Conservation (phyloP, 2,888 invertebrate species). For the Cantharis rufa region DNA sequence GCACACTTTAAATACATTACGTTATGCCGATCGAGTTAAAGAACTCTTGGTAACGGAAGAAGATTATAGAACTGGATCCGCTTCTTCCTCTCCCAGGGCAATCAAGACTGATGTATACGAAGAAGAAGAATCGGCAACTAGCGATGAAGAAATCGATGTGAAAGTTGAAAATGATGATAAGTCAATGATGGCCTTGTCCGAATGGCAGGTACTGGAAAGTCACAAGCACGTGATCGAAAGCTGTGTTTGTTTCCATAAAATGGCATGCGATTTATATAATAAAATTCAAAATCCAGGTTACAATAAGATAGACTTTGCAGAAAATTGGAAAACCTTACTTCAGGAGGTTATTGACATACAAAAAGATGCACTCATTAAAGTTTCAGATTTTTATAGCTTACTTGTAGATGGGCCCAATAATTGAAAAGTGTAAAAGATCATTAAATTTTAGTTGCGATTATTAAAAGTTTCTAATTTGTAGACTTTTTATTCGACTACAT, state of each 20-base stretch:
- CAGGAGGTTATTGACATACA: constrained; percentile 50
- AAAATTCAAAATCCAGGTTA: constrained; percentile 89
- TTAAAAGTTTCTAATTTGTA: background rate
- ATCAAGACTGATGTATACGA: background rate
- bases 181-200: constrained; percentile 84
- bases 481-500: background rate
- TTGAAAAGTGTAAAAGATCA: background rate
- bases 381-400: constrained; percentile 46
- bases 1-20: constrained; percentile 94
- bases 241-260: constrained; percentile 72
- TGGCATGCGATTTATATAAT: constrained; percentile 74
- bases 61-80: background rate
- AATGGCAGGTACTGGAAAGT: constrained; percentile 89
- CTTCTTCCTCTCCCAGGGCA: background rate
- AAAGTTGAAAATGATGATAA: constrained; percentile 18
- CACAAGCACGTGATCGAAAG: constrained; percentile 80
- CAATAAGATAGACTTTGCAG: constrained; percentile 69
- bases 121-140: constrained; percentile 7
- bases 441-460: background rate
- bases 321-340: constrained; percentile 48
- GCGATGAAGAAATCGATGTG: constrained; percentile 63
- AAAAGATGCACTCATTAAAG: constrained; percentile 47
- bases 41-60: constrained; percentile 70
- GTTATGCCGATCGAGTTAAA: constrained; percentile 97
- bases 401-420: constrained; percentile 32